Evolutionary conservation across 2,888 invertebrate genomes (phyloP), one percentile per base, ranked within the genome.

Genomic region (Phania funesta): DNA sequence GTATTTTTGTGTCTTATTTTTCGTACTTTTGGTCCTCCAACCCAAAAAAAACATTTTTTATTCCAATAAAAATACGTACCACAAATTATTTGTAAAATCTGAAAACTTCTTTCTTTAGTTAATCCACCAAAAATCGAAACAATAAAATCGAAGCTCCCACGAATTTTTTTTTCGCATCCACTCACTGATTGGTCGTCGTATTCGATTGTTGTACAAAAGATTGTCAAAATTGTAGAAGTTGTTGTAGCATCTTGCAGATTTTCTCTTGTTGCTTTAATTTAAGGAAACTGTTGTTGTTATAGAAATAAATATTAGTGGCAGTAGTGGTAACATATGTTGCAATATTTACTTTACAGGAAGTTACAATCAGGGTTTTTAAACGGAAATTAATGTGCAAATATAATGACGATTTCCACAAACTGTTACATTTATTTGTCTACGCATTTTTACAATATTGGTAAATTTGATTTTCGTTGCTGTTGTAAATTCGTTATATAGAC

Each of bases 281-380:
- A 46, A 56, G 29, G 29, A 62, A n/a, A 22, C 9, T 20, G 20
- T n/a, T 20, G 29, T 7, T 24, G 18, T 35, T 67, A 18, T n/a
- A 58, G 35, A 60, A 44, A 44, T 41, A 58, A 68, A 74, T 41
- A 44, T 54, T 41, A 9, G 54, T 52, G 41, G 29, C 67, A 67
- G 67, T 24, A n/a, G 32, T n/a, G 38, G 60, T 44, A 75, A 41
- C 82, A 82, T 82, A 75, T 82, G 82, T 65, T 82, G 74, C 56
- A 38, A 64, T 75, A 70, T 70, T 82, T 82, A 82, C 78, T 70
- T 82, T 82, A 82, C 78, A 82, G 82, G 82, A 82, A 78, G 79
- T 82, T 79, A 82, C 82, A 82, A 82, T 82, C 78, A 82, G 50
- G 82, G 64, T 44, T 70, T 74, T 74, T 26, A 44, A 74, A 70